These are phyloP conservation scores for Glaucopsyche alexis DNA, from an alignment of 2,888 invertebrate genomes.

Conservation along the genomic window DNA sequence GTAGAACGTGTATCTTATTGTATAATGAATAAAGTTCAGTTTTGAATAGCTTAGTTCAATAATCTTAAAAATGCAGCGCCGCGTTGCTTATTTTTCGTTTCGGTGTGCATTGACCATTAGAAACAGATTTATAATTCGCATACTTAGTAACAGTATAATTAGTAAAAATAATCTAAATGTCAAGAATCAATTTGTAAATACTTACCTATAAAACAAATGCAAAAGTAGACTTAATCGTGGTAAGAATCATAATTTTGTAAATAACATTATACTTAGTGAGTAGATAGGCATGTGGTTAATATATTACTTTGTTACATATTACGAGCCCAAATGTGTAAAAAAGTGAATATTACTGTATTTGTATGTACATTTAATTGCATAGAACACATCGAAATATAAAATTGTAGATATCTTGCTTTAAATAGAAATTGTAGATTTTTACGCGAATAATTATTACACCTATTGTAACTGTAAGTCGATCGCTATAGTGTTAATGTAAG, in stretches of 20 bases:
- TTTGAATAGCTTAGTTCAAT: too few relatives aligned
- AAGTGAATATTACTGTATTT: slow-evolving; percentile 12
- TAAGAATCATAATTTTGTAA: not conserved
- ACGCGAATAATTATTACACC: not conserved
- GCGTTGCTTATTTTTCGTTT: too few relatives aligned
- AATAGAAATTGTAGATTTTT: slow-evolving; percentile 9
- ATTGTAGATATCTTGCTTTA: slow-evolving; percentile 6
- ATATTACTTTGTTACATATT: slow-evolving; percentile 24
- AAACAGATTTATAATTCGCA: not conserved
- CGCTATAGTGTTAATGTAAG: not conserved
- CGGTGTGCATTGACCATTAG: too few relatives aligned
- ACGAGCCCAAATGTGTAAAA: slow-evolving; percentile 21
- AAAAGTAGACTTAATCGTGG: not conserved
- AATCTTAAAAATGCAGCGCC: too few relatives aligned
- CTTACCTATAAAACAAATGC: not conserved
- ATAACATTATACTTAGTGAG: not conserved
- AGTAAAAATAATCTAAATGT: not conserved
- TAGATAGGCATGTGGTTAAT: not conserved
- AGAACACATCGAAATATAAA: not conserved
- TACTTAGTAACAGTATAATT: not conserved
- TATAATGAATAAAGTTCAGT: too few relatives aligned
- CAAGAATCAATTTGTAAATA: not conserved
- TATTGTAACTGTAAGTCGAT: not conserved
- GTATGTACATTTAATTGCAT: not conserved
- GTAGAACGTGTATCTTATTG: too few relatives aligned